These are phyloP conservation scores for Drosophila pachea DNA, from an alignment of 1,140 invertebrate species.

Conservation along the genomic window DNA sequence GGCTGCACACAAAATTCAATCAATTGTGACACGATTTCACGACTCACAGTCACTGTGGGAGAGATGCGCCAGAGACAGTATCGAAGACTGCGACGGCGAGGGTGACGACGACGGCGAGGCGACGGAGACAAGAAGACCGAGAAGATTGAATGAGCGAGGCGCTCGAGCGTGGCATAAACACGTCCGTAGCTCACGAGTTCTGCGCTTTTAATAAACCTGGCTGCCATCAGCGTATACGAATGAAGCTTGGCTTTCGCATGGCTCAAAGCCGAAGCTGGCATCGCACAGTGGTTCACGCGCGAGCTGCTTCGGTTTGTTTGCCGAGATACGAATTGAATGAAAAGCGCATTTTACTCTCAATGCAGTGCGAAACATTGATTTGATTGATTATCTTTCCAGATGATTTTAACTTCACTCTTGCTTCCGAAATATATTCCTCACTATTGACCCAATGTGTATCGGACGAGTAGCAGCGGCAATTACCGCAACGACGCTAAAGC, in stretches of 20 bases:
- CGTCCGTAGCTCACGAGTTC: constrained; percentile 74
- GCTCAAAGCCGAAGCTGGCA: constrained; percentile 8
- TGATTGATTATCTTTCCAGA: too few species aligned
- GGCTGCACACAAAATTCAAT: constrained; percentile 53
- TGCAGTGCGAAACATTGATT: too few species aligned
- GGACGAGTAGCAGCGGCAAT: too few species aligned
- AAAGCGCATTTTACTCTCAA: too few species aligned
- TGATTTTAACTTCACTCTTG: too few species aligned
- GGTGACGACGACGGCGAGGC: constrained; percentile 6
- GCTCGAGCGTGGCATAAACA: constrained; percentile 66
- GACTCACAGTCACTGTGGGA: constrained; percentile 37
- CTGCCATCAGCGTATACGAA: constrained; percentile 44
- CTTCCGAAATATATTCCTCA: too few species aligned
- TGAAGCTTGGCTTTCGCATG: constrained; percentile 55
- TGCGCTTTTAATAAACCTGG: constrained; percentile 74
- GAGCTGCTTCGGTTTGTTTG: background rate
- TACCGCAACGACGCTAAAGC: too few species aligned
- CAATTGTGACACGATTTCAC: constrained; percentile 75
- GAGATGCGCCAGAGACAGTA: constrained; percentile 32
- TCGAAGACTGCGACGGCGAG: constrained; percentile 23
- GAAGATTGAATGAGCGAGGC: constrained; percentile 51
- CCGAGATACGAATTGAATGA: background rate
- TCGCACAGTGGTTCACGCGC: constrained; percentile 7
- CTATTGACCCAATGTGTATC: too few species aligned
- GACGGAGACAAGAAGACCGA: too few species aligned